Conservation (phyloP, 2,113 vertebrate species). For the Nipponia nippon region DNA sequence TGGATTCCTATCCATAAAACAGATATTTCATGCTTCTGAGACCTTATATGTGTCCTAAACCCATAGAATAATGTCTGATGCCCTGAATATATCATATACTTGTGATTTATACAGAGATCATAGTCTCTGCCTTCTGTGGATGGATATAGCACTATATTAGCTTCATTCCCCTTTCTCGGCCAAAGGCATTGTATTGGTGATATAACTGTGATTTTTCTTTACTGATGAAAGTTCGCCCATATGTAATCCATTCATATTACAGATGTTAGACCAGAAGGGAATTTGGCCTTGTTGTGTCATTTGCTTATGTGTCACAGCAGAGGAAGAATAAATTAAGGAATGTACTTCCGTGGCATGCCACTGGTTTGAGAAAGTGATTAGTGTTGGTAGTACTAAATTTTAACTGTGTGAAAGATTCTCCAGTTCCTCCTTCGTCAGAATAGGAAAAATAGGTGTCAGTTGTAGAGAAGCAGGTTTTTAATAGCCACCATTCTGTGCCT, state of each 20-base stretch:
- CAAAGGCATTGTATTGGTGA: neutral
- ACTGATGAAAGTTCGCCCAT: neutral
- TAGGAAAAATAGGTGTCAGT: neutral
- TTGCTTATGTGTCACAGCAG: neutral
- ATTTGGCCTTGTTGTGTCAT: neutral
- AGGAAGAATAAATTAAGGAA: neutral
- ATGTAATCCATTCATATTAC: neutral
- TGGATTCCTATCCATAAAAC: neutral
- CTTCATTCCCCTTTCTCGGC: neutral
- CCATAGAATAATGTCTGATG: neutral
- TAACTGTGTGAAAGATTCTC: neutral
- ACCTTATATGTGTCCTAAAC: neutral
- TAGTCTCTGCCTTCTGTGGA: neutral
- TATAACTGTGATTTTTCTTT: neutral
- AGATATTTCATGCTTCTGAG: neutral
- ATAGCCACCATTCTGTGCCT: fast-evolving
- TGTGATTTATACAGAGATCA: neutral
- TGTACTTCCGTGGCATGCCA: fast-evolving
- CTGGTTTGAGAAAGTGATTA: neutral
- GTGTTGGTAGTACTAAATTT: neutral
- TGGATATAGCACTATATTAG: neutral
- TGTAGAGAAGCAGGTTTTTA: neutral
- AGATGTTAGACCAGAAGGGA: neutral
- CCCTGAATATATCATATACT: neutral
- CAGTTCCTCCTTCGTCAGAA: neutral